These are phyloP conservation scores for Chelonus formosanus DNA, from an alignment of 2,888 invertebrate species.

Conservation along the genomic window DNA sequence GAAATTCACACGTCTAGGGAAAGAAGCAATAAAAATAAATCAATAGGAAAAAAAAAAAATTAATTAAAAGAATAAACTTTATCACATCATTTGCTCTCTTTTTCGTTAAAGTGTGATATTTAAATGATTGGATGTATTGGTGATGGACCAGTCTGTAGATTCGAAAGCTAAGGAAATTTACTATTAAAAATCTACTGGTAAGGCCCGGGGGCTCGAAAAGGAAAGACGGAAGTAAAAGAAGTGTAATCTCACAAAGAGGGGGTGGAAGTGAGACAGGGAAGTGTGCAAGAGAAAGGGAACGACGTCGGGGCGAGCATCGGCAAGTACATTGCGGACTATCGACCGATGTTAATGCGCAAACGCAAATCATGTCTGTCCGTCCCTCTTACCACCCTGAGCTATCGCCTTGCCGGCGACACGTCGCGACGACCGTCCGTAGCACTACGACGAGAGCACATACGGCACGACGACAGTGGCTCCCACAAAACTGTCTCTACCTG, in stretches of 20 bases:
- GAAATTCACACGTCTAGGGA: neutral
- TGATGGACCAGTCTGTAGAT: no score
- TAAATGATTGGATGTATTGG: no score
- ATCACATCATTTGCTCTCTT: neutral
- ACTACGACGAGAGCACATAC: constrained; percentile 26
- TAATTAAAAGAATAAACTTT: neutral
- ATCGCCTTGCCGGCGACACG: constrained; percentile 61
- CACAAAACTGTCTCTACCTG: constrained; percentile 5
- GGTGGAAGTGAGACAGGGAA: constrained; percentile 3
- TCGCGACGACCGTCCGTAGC: constrained; percentile 39
- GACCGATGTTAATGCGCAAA: constrained; percentile 57
- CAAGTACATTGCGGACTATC: constrained; percentile 62
- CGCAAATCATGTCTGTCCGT: constrained; percentile 47
- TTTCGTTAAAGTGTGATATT: no score
- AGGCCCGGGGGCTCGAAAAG: constrained; percentile 18
- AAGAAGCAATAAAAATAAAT: constrained; percentile 9
- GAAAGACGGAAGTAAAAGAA: constrained; percentile 22
- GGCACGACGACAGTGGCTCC: constrained; percentile 14
- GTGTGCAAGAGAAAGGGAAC: constrained; percentile 5
- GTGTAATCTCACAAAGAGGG: constrained; percentile 14
- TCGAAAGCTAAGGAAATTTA: constrained; percentile 17
- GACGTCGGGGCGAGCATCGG: constrained; percentile 35
- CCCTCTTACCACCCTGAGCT: constrained; percentile 34
- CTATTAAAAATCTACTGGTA: constrained; percentile 26
- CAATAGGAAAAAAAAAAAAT: neutral